Conservation (phyloP, 1,140 invertebrate species). For the silkworm (Bombyx mori) region ASM3026992v2 NC_085123.1:12487001-12487500, state of each 20-base stretch:
- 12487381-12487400: too few species aligned
- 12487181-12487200: slow-evolving; percentile 92
- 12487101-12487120: too few species aligned
- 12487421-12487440: too few species aligned
- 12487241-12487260: slow-evolving; percentile 79
- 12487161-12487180: slow-evolving; percentile 94
- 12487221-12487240: slow-evolving; percentile 79
- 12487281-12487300: not conserved
- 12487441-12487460: too few species aligned
- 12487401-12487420: too few species aligned
- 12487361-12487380: too few species aligned
- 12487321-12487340: too few species aligned
- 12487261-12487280: slow-evolving; percentile 70
- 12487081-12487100: too few species aligned
- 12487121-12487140: slow-evolving; percentile 71
- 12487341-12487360: too few species aligned
- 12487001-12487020: slow-evolving; percentile 89
- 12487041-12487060: not conserved
- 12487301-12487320: too few species aligned
- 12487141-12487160: slow-evolving; percentile 97
- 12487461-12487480: too few species aligned
- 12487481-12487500: not conserved
- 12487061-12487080: too few species aligned
- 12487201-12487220: slow-evolving; percentile 94
- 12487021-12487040: slow-evolving; percentile 84